Evolutionary conservation across 2,797 vertebrate genomes (phyloP).

Genomic region (Macropodus opercularis): DNA sequence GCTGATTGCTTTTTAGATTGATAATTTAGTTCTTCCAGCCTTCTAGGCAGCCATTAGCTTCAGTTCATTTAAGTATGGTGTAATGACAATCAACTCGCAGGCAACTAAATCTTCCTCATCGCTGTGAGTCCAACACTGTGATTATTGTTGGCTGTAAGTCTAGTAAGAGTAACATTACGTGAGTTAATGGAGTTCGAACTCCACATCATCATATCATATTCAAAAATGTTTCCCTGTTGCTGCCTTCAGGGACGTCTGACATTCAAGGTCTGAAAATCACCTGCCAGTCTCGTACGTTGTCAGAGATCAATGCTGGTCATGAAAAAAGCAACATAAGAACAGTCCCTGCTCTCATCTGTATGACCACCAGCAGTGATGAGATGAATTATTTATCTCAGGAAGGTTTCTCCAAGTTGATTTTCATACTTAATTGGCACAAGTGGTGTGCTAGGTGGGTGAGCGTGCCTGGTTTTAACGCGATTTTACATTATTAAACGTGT

Average conservation of each 20-base stretch:
- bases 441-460: neutral
- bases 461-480: neutral
- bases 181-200: no score
- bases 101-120: neutral
- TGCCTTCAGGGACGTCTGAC: constrained; percentile 8
- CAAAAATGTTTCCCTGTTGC: neutral
- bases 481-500: neutral
- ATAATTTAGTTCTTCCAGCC: neutral
- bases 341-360: constrained; percentile 15
- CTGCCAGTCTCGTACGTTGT: neutral
- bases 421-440: neutral
- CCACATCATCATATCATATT: no score
- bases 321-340: neutral
- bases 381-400: constrained; percentile 37
- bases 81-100: constrained; percentile 6
- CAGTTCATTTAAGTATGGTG: neutral
- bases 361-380: constrained; percentile 9
- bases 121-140: neutral
- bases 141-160: neutral
- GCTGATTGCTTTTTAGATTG: neutral
- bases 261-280: constrained; percentile 11
- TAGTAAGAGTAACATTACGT: neutral
- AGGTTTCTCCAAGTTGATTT: constrained; percentile 10
- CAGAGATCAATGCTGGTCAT: constrained; percentile 38
- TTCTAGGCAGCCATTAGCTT: neutral